phyloP scores from a whole-genome alignment of 2,113 vertebrate species.

The Edolisoma coerulescens region DNA sequence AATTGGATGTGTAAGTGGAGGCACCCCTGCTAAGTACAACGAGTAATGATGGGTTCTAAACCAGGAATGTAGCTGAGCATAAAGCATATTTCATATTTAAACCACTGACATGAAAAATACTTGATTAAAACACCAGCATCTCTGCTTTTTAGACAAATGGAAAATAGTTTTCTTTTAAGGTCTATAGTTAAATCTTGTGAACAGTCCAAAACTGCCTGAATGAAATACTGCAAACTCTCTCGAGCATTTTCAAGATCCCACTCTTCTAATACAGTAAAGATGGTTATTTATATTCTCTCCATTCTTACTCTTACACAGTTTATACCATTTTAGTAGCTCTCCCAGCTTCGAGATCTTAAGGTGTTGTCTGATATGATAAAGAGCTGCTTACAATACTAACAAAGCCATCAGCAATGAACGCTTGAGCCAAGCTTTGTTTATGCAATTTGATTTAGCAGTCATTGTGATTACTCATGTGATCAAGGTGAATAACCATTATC shows the following conservation, averaged over 20 bases:
- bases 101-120: background rate
- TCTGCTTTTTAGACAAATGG: background rate
- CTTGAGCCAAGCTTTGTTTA: background rate
- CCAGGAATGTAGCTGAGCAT: background rate
- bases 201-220: background rate
- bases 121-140: background rate
- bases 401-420: background rate
- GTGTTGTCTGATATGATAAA: background rate
- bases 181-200: background rate
- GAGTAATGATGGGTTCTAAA: background rate
- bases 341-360: background rate
- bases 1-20: background rate
- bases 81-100: background rate
- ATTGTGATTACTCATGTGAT: background rate
- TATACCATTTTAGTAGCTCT: background rate
- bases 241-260: background rate
- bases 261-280: background rate
- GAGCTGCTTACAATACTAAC: background rate
- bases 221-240: background rate
- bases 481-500: background rate
- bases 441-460: background rate
- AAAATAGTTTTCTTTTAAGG: background rate
- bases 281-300: background rate
- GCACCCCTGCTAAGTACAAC: background rate
- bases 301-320: background rate